phyloP scores from a whole-genome alignment of 2,113 vertebrate species.

The Cyrtonyx montezumae region DNA sequence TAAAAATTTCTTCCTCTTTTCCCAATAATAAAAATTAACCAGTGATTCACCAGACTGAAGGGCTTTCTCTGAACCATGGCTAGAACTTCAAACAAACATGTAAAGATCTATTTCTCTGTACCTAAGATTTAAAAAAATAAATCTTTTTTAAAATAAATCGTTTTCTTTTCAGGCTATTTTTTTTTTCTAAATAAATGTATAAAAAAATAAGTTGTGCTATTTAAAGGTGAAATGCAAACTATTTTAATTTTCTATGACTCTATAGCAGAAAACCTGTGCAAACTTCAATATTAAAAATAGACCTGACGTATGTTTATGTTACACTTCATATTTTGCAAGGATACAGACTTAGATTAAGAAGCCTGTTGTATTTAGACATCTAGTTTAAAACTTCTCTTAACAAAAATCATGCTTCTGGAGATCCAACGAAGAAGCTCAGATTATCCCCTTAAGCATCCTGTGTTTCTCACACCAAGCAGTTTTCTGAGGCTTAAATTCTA shows the following conservation, averaged over 20 bases:
- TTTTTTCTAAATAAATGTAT: background rate
- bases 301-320: background rate
- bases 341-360: background rate
- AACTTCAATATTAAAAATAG: constrained; percentile 38
- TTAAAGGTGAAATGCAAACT: background rate
- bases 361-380: background rate
- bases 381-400: background rate
- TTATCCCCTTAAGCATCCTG: background rate
- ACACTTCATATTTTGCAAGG: background rate
- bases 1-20: background rate
- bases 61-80: background rate
- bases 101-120: background rate
- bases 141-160: no score
- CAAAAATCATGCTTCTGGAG: background rate
- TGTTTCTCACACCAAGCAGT: background rate
- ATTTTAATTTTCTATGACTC: constrained; percentile 32
- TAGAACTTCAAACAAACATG: background rate
- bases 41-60: background rate
- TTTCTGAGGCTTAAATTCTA: background rate
- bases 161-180: background rate
- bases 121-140: background rate
- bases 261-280: background rate
- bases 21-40: constrained; percentile 21
- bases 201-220: background rate
- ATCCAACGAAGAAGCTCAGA: background rate